Conservation (phyloP, 2,888 invertebrate genomes). For the Heteropelma amictum region DNA sequence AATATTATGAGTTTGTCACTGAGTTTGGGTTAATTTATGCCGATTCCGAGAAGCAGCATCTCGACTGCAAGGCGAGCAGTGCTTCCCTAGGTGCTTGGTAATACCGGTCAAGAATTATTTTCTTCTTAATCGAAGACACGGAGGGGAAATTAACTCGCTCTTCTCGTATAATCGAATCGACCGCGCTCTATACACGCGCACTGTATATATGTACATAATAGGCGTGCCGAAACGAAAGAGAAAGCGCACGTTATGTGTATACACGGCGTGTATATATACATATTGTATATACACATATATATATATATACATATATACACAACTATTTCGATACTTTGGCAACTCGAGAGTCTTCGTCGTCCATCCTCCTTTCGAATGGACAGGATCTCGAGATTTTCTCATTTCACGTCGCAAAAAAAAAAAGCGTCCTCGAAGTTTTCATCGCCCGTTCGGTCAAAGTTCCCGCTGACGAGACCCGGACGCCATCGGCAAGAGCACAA, state of each 20-base stretch:
- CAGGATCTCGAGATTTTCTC: constrained; percentile 36
- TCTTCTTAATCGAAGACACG: constrained; percentile 46
- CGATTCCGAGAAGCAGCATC: constrained; percentile 84
- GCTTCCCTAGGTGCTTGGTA: constrained; percentile 76
- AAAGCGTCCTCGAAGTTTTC: constrained; percentile 12
- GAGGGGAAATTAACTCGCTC: constrained; percentile 10
- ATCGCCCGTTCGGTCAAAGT: constrained; percentile 4
- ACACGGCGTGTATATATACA: constrained; percentile 58
- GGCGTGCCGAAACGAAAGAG: constrained; percentile 7
- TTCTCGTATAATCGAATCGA: constrained; percentile 39
- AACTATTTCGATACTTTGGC: constrained; percentile 35
- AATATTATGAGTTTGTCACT: constrained; percentile 92
- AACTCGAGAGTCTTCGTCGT: constrained; percentile 42
- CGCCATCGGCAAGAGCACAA: constrained; percentile 1
- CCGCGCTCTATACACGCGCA: constrained; percentile 31
- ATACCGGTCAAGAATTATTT: constrained; percentile 45
- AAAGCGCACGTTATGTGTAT: constrained; percentile 27
- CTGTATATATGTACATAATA: constrained; percentile 30
- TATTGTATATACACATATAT: constrained; percentile 47
- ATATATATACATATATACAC: constrained; percentile 61
- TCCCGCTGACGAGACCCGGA: neutral
- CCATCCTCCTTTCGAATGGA: constrained; percentile 33
- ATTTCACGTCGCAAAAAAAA: constrained; percentile 25
- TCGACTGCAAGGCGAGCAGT: constrained; percentile 94
- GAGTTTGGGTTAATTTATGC: constrained; percentile 88